Conservation (phyloP, 2,113 vertebrate genomes). For the Vombatus ursinus region DNA sequence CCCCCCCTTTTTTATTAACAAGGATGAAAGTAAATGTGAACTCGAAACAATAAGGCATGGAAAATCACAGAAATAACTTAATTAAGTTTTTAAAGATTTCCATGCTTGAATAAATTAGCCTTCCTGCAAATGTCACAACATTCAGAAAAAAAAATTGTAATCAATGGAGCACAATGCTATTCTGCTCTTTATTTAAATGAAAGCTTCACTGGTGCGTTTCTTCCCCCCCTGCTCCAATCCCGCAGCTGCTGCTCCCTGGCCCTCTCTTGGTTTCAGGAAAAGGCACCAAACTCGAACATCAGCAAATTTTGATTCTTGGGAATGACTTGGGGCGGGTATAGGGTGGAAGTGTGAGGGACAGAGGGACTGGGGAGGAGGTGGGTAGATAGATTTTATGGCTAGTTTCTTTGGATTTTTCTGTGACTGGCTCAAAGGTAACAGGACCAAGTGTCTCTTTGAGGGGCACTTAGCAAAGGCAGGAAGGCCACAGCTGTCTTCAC, state of each 20-base stretch:
- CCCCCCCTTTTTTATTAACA: conserved; percentile 75
- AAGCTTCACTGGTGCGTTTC: conserved; percentile 65
- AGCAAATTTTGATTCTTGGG: conserved; percentile 11
- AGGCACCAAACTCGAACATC: conserved; percentile 17
- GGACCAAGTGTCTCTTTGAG: neutral
- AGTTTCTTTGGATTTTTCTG: neutral
- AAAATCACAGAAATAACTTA: conserved; percentile 89
- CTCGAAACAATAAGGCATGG: conserved; percentile 86
- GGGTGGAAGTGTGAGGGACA: neutral
- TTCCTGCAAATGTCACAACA: conserved; percentile 90
- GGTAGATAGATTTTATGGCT: neutral
- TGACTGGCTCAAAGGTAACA: neutral
- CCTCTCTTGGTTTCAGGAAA: conserved; percentile 30
- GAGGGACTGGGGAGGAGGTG: neutral
- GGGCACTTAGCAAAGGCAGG: neutral
- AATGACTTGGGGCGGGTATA: neutral
- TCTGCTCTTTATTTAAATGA: conserved; percentile 82
- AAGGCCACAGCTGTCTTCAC: neutral
- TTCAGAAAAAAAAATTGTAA: conserved; percentile 83
- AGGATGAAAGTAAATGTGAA: conserved; percentile 86
- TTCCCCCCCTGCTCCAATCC: conserved; percentile 24
- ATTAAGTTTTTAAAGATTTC: conserved; percentile 92
- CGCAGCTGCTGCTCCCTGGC: conserved; percentile 47
- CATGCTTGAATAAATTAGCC: conserved; percentile 90
- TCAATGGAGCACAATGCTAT: conserved; percentile 84